Evolutionary conservation across 2,888 invertebrate genomes (phyloP).

Genomic region (Dryococelus australis): DNA sequence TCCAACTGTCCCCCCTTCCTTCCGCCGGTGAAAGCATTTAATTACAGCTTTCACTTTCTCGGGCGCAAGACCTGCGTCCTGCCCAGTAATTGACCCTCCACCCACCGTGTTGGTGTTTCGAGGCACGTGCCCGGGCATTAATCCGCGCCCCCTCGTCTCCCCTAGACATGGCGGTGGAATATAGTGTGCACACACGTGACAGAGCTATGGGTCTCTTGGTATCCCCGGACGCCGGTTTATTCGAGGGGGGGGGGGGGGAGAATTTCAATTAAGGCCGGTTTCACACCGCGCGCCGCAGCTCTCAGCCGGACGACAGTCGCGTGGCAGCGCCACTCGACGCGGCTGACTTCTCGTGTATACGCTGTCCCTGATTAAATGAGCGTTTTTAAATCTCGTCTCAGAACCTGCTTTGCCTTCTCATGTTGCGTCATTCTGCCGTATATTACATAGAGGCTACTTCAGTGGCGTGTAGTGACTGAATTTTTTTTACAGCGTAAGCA

Average conservation of each 20-base stretch:
- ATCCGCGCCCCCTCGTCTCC: neutral
- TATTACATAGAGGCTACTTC: too few relatives aligned
- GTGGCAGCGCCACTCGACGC: too few relatives aligned
- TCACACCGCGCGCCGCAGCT: neutral
- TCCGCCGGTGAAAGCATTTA: neutral
- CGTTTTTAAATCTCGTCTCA: too few relatives aligned
- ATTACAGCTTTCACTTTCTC: neutral
- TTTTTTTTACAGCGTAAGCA: too few relatives aligned
- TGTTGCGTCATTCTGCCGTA: too few relatives aligned
- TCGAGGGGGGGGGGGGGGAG: slow-evolving; percentile 24
- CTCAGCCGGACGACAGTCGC: neutral
- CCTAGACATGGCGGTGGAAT: neutral
- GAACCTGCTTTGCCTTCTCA: too few relatives aligned
- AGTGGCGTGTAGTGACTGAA: too few relatives aligned
- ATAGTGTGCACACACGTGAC: slow-evolving; percentile 24
- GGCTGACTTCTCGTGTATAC: too few relatives aligned
- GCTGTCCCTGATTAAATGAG: too few relatives aligned
- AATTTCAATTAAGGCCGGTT: slow-evolving; percentile 25
- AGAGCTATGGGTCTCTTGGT: slow-evolving; percentile 26
- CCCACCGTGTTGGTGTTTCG: slow-evolving; percentile 25
- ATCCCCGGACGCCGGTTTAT: neutral
- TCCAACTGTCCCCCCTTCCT: neutral
- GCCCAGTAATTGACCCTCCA: neutral
- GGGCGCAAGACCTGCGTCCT: neutral
- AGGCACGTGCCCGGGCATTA: slow-evolving; percentile 29